Evolutionary conservation across 1,140 invertebrate species (phyloP).

Genomic region (Triops longicaudatus): DNA sequence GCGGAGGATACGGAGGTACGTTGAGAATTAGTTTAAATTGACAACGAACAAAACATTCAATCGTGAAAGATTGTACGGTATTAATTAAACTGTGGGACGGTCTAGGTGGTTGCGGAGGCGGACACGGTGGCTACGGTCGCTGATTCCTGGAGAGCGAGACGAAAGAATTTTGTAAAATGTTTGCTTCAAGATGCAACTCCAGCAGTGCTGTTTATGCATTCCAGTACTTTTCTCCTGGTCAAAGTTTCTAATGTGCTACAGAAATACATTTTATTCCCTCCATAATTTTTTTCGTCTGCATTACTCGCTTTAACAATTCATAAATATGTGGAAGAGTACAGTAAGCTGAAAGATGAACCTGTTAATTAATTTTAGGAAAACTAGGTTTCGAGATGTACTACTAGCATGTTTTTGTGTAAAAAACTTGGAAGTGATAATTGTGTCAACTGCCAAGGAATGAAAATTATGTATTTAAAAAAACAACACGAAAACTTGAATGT

Average conservation of each 20-base stretch:
- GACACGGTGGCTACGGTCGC: background rate
- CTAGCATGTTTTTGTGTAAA: too few species aligned
- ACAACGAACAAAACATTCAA: too few species aligned
- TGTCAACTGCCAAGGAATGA: too few species aligned
- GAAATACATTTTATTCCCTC: background rate
- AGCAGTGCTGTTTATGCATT: constrained; percentile 5
- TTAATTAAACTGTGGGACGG: too few species aligned
- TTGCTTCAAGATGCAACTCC: background rate
- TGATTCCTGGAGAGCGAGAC: background rate
- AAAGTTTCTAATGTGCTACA: background rate
- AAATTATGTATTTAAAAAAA: too few species aligned
- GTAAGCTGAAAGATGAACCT: too few species aligned
- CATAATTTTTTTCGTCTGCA: background rate
- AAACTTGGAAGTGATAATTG: too few species aligned
- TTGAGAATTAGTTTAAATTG: too few species aligned
- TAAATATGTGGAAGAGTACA: background rate
- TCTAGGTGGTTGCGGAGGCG: background rate
- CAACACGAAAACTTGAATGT: too few species aligned
- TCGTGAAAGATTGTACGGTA: too few species aligned
- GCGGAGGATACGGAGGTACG: background rate
- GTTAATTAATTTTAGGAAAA: too few species aligned
- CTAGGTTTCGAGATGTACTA: too few species aligned
- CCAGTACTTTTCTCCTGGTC: constrained; percentile 5
- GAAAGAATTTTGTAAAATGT: background rate
- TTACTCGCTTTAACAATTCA: background rate